Evolutionary conservation across 2,797 vertebrate species (phyloP).

Genomic region (Aselliscus stoliczkanus): DNA sequence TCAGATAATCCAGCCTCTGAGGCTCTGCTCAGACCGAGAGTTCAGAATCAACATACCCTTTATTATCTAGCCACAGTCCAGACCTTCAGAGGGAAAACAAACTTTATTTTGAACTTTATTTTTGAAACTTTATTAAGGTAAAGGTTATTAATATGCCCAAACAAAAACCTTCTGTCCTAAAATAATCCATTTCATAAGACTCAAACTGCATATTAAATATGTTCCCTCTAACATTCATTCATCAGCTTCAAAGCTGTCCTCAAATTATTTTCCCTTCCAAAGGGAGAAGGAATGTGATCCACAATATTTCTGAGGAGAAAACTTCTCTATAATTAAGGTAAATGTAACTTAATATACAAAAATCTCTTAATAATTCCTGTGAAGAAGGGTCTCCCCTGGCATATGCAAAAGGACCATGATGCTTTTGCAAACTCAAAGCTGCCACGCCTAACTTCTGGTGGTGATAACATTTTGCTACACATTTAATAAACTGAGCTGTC

Average conservation of each 20-base stretch:
- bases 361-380: not conserved
- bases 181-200: not conserved
- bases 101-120: not conserved
- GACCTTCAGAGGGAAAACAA: not conserved
- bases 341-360: not conserved
- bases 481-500: not conserved
- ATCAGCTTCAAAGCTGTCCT: not conserved
- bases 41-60: not conserved
- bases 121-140: not conserved
- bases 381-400: not conserved
- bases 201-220: not conserved
- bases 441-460: not conserved
- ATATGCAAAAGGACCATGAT: not conserved
- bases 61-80: not conserved
- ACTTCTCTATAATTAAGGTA: not conserved
- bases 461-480: not conserved
- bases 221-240: not conserved
- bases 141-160: not conserved
- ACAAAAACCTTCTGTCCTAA: slow-evolving; percentile 16
- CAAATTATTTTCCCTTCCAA: not conserved
- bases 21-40: not conserved
- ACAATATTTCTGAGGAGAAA: not conserved
- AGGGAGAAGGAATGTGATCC: not conserved
- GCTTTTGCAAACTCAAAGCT: not conserved
- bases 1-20: not conserved